These are phyloP conservation scores for Orius insidiosus DNA, from an alignment of 1,140 invertebrate genomes.

Conservation along the genomic window DNA sequence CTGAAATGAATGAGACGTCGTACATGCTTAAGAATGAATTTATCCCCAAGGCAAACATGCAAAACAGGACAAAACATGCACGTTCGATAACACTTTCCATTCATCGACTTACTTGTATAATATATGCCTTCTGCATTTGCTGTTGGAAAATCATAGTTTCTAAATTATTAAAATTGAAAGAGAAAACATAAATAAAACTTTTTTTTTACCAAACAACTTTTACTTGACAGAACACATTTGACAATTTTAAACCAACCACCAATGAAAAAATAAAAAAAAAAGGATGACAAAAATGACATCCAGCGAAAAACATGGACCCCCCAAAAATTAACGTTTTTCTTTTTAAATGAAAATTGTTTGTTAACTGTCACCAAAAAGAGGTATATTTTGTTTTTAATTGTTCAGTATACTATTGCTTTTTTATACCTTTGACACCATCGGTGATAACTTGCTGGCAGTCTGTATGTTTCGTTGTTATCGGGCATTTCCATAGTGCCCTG, in stretches of 20 bases:
- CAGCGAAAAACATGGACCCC: background rate
- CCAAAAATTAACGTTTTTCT: conserved; percentile 21
- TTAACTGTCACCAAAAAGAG: no score
- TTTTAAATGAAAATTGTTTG: conserved; percentile 21
- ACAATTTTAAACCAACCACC: background rate
- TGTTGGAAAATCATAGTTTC: no score
- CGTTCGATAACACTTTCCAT: no score
- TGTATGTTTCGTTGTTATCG: conserved; percentile 38
- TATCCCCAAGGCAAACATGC: no score
- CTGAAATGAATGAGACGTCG: no score
- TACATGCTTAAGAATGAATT: no score
- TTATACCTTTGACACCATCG: conserved; percentile 59
- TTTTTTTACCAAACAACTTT: background rate
- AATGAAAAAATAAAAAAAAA: no score
- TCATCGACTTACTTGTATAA: no score
- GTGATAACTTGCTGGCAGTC: conserved; percentile 75
- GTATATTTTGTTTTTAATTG: no score
- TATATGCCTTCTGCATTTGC: no score
- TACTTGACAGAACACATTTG: conserved; percentile 1
- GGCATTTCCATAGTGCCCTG: conserved; percentile 65
- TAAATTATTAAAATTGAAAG: background rate
- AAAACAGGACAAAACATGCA: no score
- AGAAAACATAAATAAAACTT: background rate
- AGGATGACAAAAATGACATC: background rate
- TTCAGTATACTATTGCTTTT: no score